Conservation (phyloP, 53 echinoderm and acorn worm genomes). For the Temnopleurus reevesii region DNA sequence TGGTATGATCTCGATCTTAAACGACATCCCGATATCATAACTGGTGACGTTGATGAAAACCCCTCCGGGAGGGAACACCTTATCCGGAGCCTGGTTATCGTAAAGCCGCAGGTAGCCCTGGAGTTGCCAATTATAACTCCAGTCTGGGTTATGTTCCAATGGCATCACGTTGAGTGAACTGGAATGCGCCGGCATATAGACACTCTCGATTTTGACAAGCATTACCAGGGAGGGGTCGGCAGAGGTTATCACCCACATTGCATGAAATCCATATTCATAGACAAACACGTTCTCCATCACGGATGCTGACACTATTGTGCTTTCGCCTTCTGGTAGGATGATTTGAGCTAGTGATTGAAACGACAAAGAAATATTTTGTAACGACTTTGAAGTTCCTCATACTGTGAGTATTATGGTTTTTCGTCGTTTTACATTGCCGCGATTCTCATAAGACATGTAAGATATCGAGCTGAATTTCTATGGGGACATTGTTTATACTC, state of each 20-base stretch:
- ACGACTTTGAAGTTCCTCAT: too few relatives aligned
- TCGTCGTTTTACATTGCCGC: too few relatives aligned
- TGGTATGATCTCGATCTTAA: not conserved
- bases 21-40: not conserved
- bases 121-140: not conserved
- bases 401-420: too few relatives aligned
- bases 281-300: too few relatives aligned
- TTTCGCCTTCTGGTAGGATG: not conserved
- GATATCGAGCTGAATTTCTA: too few relatives aligned
- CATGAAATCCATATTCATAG: too few relatives aligned
- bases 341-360: too few relatives aligned
- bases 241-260: conserved; percentile 2
- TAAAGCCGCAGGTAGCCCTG: not conserved
- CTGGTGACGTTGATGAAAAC: not conserved
- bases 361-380: too few relatives aligned
- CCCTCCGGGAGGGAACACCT: conserved; percentile 26
- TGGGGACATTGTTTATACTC: too few relatives aligned
- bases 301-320: not conserved
- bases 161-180: conserved; percentile 23
- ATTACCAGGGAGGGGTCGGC: conserved; percentile 14
- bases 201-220: not conserved
- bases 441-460: too few relatives aligned
- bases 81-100: not conserved
- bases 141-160: conserved; percentile 16
- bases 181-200: not conserved